A percentile compares a stretch with the other conserved stretches of the same genome.
Evolutionary conservation across 2,113 vertebrate genomes (phyloP).

Genomic region (Pseudorectes ferrugineus): DNA sequence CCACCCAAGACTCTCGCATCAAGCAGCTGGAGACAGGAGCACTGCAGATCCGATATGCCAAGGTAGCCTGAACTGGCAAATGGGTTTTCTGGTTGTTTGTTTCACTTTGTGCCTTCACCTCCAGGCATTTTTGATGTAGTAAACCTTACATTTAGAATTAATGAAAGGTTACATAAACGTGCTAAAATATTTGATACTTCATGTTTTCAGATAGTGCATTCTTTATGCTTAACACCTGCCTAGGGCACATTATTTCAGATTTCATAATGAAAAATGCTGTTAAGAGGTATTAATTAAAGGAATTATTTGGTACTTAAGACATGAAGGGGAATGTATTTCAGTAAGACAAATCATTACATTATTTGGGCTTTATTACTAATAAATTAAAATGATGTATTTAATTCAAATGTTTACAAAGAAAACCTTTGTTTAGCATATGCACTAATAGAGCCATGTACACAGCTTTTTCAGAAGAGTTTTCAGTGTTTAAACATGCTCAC

Average conservation of each 20-base stretch:
- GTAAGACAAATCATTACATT: not conserved
- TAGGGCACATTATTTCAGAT: slow-evolving; percentile 20
- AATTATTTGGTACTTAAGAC: not conserved
- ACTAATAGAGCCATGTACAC: not conserved
- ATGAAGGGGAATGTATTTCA: not conserved
- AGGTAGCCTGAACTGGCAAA: slow-evolving; percentile 74
- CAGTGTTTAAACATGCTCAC: not conserved
- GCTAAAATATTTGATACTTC: not conserved
- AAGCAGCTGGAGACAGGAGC: slow-evolving; percentile 88
- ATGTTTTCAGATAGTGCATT: not conserved
- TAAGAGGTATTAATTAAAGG: slow-evolving; percentile 4
- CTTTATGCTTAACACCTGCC: not conserved
- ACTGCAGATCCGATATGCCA: slow-evolving; percentile 92
- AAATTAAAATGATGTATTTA: not conserved
- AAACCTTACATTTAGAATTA: not conserved
- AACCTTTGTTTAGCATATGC: not conserved
- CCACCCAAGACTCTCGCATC: slow-evolving; percentile 92
- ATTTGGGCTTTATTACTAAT: not conserved
- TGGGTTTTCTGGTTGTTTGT: not conserved
- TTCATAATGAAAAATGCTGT: not conserved
- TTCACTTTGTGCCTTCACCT: not conserved
- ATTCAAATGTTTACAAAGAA: not conserved
- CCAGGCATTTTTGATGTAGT: not conserved
- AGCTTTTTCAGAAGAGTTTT: not conserved
- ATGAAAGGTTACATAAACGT: slow-evolving; percentile 12